Percentiles rank a stretch among this genome's conserved stretches.
Conservation (phyloP, 1,140 invertebrate species). For the Caenorhabditis brenneri region DNA sequence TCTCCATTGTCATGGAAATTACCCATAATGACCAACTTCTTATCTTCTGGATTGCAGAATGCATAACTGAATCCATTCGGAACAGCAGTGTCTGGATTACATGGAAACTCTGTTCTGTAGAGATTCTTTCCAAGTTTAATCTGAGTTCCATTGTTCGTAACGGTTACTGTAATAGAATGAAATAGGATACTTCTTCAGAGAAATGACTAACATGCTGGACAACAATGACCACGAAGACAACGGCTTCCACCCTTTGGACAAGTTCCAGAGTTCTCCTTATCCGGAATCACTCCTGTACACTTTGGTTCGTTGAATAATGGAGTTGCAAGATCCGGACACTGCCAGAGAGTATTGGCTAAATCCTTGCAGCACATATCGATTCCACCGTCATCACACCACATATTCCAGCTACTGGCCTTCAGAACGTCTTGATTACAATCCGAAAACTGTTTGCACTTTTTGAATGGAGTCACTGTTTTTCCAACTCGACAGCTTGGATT, state of each 20-base stretch:
- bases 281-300: neutral
- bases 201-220: neutral
- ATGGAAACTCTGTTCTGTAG: neutral
- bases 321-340: constrained; percentile 4
- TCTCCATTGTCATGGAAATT: neutral
- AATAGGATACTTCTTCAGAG: neutral
- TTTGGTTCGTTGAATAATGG: constrained; percentile 14
- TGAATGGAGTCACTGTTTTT: neutral
- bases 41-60: neutral
- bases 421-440: neutral
- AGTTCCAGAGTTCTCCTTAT: neutral
- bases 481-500: neutral
- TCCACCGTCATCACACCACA: neutral
- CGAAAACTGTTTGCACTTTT: neutral
- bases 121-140: neutral
- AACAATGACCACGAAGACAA: neutral
- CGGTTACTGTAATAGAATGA: neutral
- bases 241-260: neutral
- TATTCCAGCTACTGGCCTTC: neutral
- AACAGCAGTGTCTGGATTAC: neutral
- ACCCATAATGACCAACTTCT: neutral
- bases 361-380: neutral
- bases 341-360: neutral
- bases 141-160: neutral
- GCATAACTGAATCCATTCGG: neutral